Evolutionary conservation across 2,888 invertebrate genomes (phyloP).

Genomic region (Eristalis intricaria): DNA sequence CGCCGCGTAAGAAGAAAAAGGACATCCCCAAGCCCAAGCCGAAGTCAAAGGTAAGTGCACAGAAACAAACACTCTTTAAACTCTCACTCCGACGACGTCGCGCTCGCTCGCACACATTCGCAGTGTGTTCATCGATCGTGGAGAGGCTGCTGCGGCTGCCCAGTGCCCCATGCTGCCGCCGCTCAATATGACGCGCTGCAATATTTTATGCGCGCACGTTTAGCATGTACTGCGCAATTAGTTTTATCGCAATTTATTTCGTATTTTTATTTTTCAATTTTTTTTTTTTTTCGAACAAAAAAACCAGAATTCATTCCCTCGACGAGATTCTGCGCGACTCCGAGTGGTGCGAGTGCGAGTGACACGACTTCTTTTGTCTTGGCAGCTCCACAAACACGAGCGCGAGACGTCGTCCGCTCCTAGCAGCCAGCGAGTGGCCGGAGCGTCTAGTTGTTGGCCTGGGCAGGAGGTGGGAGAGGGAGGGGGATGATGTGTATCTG

Average conservation of each 20-base stretch:
- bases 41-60: slow-evolving; percentile 76
- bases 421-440: no score
- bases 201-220: slow-evolving; percentile 71
- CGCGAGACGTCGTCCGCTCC: not conserved
- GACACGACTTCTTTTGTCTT: slow-evolving; percentile 70
- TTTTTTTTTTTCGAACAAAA: not conserved
- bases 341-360: slow-evolving; percentile 61
- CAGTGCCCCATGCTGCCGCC: not conserved
- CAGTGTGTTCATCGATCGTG: not conserved
- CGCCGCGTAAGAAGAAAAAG: slow-evolving; percentile 81
- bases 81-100: no score
- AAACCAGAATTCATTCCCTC: slow-evolving; percentile 50
- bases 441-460: not conserved
- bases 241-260: slow-evolving; percentile 71
- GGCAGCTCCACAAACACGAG: not conserved
- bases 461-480: no score
- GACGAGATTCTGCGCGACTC: slow-evolving; percentile 45
- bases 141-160: not conserved
- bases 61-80: no score
- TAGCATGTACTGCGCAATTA: slow-evolving; percentile 71
- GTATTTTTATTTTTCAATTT: not conserved
- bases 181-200: not conserved
- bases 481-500: not conserved
- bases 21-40: slow-evolving; percentile 76
- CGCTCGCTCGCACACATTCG: not conserved